These are phyloP conservation scores for Cepaea hortensis DNA, from an alignment of 2,888 invertebrate species.

Conservation along the genomic window DNA sequence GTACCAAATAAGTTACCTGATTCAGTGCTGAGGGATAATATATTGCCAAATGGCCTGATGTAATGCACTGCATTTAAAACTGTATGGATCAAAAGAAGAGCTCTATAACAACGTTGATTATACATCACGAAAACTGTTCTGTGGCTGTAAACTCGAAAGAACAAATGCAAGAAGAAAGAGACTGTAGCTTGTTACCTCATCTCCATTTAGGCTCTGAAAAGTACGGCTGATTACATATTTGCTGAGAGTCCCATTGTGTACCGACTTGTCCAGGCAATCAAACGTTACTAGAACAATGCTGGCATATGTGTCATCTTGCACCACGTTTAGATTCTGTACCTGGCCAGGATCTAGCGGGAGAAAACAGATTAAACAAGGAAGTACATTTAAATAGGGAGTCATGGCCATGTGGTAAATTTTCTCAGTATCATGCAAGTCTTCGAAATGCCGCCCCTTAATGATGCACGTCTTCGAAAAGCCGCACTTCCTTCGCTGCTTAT, in stretches of 20 bases:
- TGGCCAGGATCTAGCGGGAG: constrained; percentile 6
- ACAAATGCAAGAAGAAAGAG: background rate
- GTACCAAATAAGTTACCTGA: too few species aligned
- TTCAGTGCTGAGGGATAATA: too few species aligned
- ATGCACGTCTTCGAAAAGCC: too few species aligned
- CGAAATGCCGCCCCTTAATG: too few species aligned
- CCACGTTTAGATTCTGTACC: constrained; percentile 1
- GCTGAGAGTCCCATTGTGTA: background rate
- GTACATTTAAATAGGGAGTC: background rate
- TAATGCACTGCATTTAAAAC: too few species aligned
- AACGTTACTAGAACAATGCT: background rate
- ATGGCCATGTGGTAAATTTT: too few species aligned
- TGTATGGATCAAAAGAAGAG: too few species aligned
- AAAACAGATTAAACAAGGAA: background rate
- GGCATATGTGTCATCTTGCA: background rate
- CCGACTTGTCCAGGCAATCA: background rate
- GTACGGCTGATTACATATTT: background rate
- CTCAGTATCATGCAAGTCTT: too few species aligned
- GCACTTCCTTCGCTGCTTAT: too few species aligned
- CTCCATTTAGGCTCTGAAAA: background rate
- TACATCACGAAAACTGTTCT: too few species aligned
- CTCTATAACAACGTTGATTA: too few species aligned
- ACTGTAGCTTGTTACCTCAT: background rate
- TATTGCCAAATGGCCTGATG: too few species aligned
- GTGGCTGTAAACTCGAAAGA: background rate